These are phyloP conservation scores for Brachionus sp. DNA, from an alignment of 1,140 invertebrate genomes.

Conservation along the genomic window DNA sequence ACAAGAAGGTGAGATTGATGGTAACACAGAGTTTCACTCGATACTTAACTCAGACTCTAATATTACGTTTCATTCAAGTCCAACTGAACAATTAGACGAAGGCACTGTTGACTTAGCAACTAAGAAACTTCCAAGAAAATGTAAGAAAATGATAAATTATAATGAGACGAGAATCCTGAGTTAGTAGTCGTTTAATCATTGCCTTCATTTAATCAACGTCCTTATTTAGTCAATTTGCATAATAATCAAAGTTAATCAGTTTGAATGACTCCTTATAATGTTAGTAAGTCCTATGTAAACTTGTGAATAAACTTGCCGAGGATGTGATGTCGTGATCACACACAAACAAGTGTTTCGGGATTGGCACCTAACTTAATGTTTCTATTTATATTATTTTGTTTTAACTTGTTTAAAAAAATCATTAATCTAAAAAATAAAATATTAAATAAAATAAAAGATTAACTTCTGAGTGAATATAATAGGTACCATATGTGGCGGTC, in stretches of 20 bases:
- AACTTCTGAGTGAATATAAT: too few species aligned
- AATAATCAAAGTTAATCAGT: neutral
- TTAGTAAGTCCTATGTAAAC: neutral
- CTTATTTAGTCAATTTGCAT: neutral
- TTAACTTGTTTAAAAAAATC: too few species aligned
- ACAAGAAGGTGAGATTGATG: neutral
- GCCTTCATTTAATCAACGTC: neutral
- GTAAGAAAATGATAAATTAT: neutral
- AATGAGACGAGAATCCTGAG: neutral
- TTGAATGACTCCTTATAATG: neutral
- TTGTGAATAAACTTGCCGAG: too few species aligned
- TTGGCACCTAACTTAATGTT: too few species aligned
- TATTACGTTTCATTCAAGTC: neutral
- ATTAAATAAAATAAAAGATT: too few species aligned
- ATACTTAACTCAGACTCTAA: neutral
- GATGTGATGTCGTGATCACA: too few species aligned
- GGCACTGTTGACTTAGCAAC: neutral
- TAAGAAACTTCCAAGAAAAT: neutral
- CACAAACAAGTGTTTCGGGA: too few species aligned
- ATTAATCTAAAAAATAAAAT: too few species aligned
- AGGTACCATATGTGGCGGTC: too few species aligned
- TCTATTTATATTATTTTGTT: too few species aligned
- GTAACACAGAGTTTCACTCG: neutral
- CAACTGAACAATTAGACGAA: neutral
- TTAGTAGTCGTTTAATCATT: neutral